Evolutionary conservation across 2,888 invertebrate species (phyloP).

Genomic region (Lithophane leautieri): DNA sequence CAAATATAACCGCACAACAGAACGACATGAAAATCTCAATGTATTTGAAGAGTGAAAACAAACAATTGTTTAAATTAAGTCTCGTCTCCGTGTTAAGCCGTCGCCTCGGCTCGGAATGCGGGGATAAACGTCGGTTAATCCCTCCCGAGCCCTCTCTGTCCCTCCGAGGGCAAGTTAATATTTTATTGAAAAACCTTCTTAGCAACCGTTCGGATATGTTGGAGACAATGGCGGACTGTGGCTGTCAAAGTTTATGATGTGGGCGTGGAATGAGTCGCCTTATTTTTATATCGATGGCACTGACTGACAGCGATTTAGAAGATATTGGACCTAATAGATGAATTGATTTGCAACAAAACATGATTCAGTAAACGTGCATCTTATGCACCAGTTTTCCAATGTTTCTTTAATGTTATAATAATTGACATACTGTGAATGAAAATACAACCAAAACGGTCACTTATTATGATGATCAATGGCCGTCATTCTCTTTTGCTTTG

Average conservation of each 20-base stretch:
- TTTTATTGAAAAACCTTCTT: conserved; percentile 70
- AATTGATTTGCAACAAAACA: background rate
- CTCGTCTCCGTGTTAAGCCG: conserved; percentile 62
- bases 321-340: background rate
- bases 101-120: conserved; percentile 60
- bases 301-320: background rate
- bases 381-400: background rate
- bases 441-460: background rate
- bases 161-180: conserved; percentile 69
- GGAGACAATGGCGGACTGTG: conserved; percentile 61
- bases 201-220: conserved; percentile 63
- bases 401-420: background rate
- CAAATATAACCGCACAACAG: conserved; percentile 47
- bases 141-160: conserved; percentile 61
- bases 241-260: conserved; percentile 52
- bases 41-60: conserved; percentile 64
- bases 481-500: background rate
- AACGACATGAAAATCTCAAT: conserved; percentile 54
- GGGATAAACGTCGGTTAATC: conserved; percentile 70
- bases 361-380: background rate
- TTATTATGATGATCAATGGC: background rate
- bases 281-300: background rate
- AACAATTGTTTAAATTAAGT: conserved; percentile 69
- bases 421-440: background rate
- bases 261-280: background rate